Evolutionary conservation across 2,888 invertebrate species (phyloP).

Genomic region (Drosophila picticornis): DNA sequence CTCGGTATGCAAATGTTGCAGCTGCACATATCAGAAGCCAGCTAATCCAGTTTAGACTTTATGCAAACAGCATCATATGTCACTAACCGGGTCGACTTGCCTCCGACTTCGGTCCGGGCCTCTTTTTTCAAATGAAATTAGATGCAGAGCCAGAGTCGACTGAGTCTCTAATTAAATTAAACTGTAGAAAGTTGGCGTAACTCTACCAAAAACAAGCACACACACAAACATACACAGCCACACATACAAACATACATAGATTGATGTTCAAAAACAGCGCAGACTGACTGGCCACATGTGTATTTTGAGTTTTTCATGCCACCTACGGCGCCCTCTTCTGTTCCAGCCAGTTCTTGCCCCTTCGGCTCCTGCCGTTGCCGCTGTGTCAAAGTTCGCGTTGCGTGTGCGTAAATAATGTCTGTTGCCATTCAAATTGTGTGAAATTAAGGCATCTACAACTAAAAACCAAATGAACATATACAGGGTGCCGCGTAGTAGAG

Average conservation of each 20-base stretch:
- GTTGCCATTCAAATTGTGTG: slow-evolving; percentile 65
- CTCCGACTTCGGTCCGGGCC: slow-evolving; percentile 19
- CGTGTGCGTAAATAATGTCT: slow-evolving; percentile 52
- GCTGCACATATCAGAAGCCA: slow-evolving; percentile 39
- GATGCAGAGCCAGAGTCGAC: slow-evolving; percentile 52
- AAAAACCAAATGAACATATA: slow-evolving; percentile 41
- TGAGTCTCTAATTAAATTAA: slow-evolving; percentile 76
- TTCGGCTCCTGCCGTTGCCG: slow-evolving; percentile 1
- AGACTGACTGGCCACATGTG: slow-evolving; percentile 48
- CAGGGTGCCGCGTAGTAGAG: slow-evolving; percentile 53
- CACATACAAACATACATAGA: slow-evolving; percentile 1
- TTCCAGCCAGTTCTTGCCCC: slow-evolving; percentile 1
- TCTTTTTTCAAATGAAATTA: slow-evolving; percentile 69
- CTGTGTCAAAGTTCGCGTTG: slow-evolving; percentile 70
- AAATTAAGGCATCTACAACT: slow-evolving; percentile 65
- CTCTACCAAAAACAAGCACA: slow-evolving; percentile 43
- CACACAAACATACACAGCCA: slow-evolving; percentile 1
- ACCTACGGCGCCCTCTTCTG: slow-evolving; percentile 27
- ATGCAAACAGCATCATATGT: slow-evolving; percentile 67
- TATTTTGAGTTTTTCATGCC: slow-evolving; percentile 26
- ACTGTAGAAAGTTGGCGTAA: slow-evolving; percentile 66
- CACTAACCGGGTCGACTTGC: slow-evolving; percentile 37
- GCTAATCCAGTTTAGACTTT: slow-evolving; percentile 58
- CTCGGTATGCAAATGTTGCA: slow-evolving; percentile 62
- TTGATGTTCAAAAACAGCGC: slow-evolving; percentile 1